A percentile compares a stretch with the other conserved stretches of the same genome.
phyloP scores from a whole-genome alignment of 2,888 invertebrate genomes.

The Drosophila macrothrix region DNA sequence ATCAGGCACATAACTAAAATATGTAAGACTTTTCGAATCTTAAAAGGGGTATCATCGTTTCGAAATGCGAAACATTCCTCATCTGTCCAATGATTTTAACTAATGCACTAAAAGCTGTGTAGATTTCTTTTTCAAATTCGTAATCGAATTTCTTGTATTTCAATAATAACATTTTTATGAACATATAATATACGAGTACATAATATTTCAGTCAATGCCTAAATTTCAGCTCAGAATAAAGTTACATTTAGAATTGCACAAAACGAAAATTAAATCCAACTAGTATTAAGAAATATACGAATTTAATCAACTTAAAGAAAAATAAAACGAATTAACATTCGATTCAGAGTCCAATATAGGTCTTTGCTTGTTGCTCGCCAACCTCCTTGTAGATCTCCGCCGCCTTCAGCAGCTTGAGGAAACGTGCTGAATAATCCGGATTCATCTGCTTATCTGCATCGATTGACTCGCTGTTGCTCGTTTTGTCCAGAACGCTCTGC shows the following conservation, averaged over 20 bases:
- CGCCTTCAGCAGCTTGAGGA: conserved; percentile 76
- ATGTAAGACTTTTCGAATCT: too few relatives aligned
- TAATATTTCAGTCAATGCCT: not conserved
- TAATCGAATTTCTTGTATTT: not conserved
- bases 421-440: conserved; percentile 64
- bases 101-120: not conserved
- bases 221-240: not conserved
- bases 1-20: too few relatives aligned
- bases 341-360: conserved; percentile 39
- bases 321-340: not conserved
- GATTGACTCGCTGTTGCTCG: not conserved
- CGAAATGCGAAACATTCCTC: not conserved
- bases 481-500: conserved; percentile 31
- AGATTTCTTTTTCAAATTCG: not conserved
- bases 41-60: too few relatives aligned
- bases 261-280: not conserved
- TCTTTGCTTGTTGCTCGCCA: conserved; percentile 50
- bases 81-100: conserved; percentile 35
- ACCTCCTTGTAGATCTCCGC: conserved; percentile 69
- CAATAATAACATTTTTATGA: not conserved
- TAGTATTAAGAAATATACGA: not conserved
- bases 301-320: conserved; percentile 1
- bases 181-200: not conserved
- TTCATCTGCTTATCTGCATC: conserved; percentile 26
- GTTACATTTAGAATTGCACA: not conserved